A percentile compares a stretch with the other conserved stretches of the same genome.
Evolutionary conservation across 2,113 vertebrate species (phyloP).

Genomic region (Chlamydotis undulata): DNA sequence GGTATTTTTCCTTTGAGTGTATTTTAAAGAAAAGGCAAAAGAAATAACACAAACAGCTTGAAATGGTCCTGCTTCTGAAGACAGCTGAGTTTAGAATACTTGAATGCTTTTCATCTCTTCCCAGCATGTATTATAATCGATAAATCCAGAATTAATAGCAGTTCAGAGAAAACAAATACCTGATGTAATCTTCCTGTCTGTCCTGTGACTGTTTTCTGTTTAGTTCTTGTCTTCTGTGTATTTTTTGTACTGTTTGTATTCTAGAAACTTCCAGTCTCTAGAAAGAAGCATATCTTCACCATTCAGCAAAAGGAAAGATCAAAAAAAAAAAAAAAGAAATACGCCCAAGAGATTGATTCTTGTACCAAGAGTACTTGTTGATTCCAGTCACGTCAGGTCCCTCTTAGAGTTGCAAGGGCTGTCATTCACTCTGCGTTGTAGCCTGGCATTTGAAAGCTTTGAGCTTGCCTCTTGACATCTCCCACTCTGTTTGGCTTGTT

Average conservation of each 20-base stretch:
- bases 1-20: not conserved
- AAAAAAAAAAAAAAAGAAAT: not conserved
- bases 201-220: not conserved
- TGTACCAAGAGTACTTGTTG: not conserved
- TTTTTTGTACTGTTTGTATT: not conserved
- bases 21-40: not conserved
- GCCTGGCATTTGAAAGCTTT: conserved; percentile 43
- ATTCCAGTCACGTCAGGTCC: not conserved
- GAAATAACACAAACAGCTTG: not conserved
- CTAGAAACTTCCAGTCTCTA: not conserved
- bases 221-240: not conserved
- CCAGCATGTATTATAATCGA: not conserved
- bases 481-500: conserved; percentile 35
- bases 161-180: not conserved
- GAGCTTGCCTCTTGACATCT: conserved; percentile 43
- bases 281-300: not conserved
- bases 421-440: not conserved
- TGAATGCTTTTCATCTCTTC: not conserved
- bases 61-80: not conserved
- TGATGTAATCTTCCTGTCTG: not conserved
- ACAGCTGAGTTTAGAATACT: not conserved
- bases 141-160: not conserved
- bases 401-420: conserved; percentile 10
- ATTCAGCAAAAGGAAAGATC: not conserved
- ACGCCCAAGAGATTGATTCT: not conserved